Base-by-base conservation (phyloP, 2,797 vertebrate genomes). In the Oreonectes daqikongensis region DNA sequence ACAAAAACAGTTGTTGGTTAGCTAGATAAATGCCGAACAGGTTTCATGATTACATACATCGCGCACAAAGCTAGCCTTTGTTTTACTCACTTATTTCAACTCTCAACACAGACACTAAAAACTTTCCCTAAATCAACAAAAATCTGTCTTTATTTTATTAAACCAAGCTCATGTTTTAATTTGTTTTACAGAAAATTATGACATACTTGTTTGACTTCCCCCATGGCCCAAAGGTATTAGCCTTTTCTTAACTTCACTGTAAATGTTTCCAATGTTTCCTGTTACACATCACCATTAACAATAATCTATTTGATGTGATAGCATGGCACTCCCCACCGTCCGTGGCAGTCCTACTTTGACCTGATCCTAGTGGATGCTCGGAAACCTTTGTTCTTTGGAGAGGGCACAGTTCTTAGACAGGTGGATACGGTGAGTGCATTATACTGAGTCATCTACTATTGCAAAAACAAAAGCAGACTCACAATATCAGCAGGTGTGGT, bases 301-400 rank as follows among this genome's bases (percentile, higher is more conserved):
- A 17, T 14, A 57, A 28, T 75, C 7, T 61, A 26, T 79, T 60
- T 82, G 71, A 44, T 18, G 28, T 61, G 79, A 24, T 87, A 99
- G 98, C 95, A 95, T 55, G 94, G 95, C 8, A 94, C 91, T 10
- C 84, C 94, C 69, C 97, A 99, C 86, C 91, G 94, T 15, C 96
- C 94, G 0, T 99, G 98, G 97, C 94, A 99, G 87, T 98, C 97
- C 69, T 99, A 99, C 90, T 99, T 99, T 0, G 98, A 98, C 85
- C 92, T 99, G 83, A 98, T 99, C 84, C 89, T 99, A 79, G 98
- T 99, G 72, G 98, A 99, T 75, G 97, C 97, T 11, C 93, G 97
- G 66, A 99, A 99, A 85, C 98, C 98, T 0, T 90, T 98, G 78
- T 99, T 99, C 86, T 99, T 99, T 60, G 97, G 93, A 20, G 98